Evolutionary conservation across 1,140 invertebrate species (phyloP).

Genomic region (Conus betulinus): DNA sequence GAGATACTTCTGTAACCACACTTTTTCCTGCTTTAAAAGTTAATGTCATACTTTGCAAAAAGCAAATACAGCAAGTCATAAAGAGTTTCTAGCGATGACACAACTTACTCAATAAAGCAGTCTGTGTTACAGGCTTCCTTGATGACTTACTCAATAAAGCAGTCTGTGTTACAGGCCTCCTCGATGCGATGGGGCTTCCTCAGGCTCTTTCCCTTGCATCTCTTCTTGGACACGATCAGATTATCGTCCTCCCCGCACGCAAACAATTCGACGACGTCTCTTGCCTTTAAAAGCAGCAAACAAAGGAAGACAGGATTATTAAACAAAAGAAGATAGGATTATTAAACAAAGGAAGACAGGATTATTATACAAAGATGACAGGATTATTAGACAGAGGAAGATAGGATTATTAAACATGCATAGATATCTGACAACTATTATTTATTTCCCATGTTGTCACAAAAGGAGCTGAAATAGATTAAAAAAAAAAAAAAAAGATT

Average conservation of each 20-base stretch:
- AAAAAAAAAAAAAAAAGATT: no score
- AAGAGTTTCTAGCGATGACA: neutral
- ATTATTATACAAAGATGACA: no score
- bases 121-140: constrained; percentile 58
- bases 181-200: constrained; percentile 46
- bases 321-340: neutral
- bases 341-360: no score
- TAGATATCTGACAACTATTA: no score
- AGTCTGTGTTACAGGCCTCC: constrained; percentile 61
- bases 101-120: constrained; percentile 64
- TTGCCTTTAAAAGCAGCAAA: constrained; percentile 56
- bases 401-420: no score
- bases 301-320: neutral
- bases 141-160: constrained; percentile 60
- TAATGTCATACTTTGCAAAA: neutral
- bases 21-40: no score
- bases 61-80: neutral
- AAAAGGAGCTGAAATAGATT: no score
- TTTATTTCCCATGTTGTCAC: no score
- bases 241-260: constrained; percentile 61
- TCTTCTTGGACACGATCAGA: constrained; percentile 54
- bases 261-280: constrained; percentile 59
- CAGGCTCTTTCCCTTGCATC: constrained; percentile 53
- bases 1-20: no score
- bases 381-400: no score